Evolutionary conservation across 2,888 invertebrate genomes (phyloP).

Genomic region (Sthenelais limicola): DNA sequence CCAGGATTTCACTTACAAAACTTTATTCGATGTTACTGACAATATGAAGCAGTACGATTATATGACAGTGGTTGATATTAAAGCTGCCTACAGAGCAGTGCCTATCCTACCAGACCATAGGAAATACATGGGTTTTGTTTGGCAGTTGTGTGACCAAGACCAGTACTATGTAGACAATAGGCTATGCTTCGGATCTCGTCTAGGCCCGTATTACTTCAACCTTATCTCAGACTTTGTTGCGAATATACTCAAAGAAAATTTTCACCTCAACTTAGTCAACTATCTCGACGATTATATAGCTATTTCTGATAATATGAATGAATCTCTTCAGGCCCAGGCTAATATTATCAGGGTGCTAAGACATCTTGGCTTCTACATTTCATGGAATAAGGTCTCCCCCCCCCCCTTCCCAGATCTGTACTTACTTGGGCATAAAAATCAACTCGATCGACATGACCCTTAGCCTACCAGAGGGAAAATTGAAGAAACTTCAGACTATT

Average conservation of each 20-base stretch:
- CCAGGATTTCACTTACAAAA: background rate
- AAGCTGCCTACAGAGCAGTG: background rate
- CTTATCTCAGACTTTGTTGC: background rate
- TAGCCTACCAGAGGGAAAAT: background rate
- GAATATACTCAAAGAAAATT: background rate
- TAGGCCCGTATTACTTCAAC: background rate
- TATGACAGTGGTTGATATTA: background rate
- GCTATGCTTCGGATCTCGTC: background rate
- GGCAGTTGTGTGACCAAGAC: background rate
- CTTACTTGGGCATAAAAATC: background rate
- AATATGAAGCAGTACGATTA: background rate
- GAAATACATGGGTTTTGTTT: background rate
- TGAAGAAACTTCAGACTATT: background rate
- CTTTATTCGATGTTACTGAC: background rate
- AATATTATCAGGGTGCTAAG: background rate
- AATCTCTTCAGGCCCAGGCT: background rate
- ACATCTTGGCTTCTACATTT: background rate
- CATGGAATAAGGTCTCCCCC: background rate
- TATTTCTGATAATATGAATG: background rate
- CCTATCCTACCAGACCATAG: background rate
- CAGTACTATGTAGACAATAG: background rate
- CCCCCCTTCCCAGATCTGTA: background rate
- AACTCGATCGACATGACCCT: background rate
- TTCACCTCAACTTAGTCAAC: background rate
- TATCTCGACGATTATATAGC: background rate